Evolutionary conservation across 1,140 invertebrate genomes (phyloP).

Genomic region (Achroia grisella): DNA sequence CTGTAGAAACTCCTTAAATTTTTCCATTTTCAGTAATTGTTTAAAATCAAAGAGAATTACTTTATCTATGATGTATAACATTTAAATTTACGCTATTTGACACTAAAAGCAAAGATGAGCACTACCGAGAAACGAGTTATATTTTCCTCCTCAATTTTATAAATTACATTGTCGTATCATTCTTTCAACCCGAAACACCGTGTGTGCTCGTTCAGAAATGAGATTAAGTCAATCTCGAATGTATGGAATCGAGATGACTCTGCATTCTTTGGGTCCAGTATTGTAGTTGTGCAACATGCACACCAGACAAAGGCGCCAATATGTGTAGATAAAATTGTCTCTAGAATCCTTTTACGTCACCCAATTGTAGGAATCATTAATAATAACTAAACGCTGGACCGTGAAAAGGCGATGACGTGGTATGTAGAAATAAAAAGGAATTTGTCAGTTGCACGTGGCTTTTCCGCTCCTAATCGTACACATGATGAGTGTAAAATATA

Average conservation of each 20-base stretch:
- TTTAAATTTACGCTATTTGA: too few species aligned
- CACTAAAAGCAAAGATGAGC: too few species aligned
- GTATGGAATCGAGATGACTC: constrained; percentile 58
- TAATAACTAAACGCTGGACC: constrained; percentile 53
- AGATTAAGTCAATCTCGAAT: constrained; percentile 48
- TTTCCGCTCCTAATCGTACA: constrained; percentile 4
- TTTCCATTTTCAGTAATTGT: too few species aligned
- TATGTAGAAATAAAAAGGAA: constrained; percentile 31
- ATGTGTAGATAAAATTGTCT: constrained; percentile 60
- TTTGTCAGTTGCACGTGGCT: constrained; percentile 31
- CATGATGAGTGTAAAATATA: too few species aligned
- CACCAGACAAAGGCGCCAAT: constrained; percentile 44
- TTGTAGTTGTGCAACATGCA: constrained; percentile 65
- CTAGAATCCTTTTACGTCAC: constrained; percentile 53
- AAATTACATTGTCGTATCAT: too few species aligned
- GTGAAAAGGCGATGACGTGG: constrained; percentile 44
- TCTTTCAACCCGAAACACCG: too few species aligned
- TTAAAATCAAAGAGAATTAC: too few species aligned
- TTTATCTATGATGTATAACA: too few species aligned
- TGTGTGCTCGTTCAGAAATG: neutral
- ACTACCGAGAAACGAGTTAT: too few species aligned
- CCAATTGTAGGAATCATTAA: constrained; percentile 51
- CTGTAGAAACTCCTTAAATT: too few species aligned
- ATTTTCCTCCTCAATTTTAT: too few species aligned
- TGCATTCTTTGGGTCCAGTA: constrained; percentile 47